Percentiles rank a stretch among this genome's conserved stretches.
These are phyloP conservation scores for Brachirus orientalis DNA, from an alignment of 2,113 vertebrate genomes.

Conservation along the genomic window DNA sequence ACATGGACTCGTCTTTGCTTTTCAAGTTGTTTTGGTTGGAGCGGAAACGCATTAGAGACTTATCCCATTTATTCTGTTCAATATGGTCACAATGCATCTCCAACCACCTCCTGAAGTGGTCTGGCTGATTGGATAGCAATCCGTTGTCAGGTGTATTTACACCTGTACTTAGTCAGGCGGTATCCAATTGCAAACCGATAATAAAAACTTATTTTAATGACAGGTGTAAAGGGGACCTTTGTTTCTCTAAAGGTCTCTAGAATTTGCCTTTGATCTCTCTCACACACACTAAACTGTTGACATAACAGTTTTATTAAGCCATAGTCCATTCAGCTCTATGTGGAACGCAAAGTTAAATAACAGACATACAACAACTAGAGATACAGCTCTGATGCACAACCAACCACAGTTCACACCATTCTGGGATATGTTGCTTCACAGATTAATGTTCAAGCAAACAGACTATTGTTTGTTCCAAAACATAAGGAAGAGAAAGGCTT, in stretches of 20 bases:
- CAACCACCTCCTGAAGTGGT: no score
- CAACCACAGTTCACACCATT: neutral
- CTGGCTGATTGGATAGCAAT: no score
- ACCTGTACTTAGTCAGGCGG: no score
- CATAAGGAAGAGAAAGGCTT: constrained; percentile 48
- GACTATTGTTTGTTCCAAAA: constrained; percentile 58
- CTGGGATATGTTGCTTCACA: constrained; percentile 6
- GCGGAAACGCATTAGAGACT: no score
- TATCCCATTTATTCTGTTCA: no score
- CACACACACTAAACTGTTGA: constrained; percentile 64
- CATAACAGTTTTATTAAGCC: constrained; percentile 21
- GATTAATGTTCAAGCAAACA: constrained; percentile 10
- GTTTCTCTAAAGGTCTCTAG: constrained; percentile 44
- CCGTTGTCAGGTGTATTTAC: no score
- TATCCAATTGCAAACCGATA: no score
- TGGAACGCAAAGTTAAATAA: constrained; percentile 62
- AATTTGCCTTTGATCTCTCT: constrained; percentile 53
- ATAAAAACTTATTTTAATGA: no score
- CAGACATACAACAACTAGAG: constrained; percentile 33
- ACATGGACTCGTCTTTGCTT: no score
- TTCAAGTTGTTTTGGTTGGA: no score
- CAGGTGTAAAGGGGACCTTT: no score
- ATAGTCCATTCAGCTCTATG: constrained; percentile 25
- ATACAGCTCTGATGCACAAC: constrained; percentile 8
- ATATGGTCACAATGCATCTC: no score